phyloP scores from a whole-genome alignment of 2,888 invertebrate species.

The Mellilla xanthometata region DNA sequence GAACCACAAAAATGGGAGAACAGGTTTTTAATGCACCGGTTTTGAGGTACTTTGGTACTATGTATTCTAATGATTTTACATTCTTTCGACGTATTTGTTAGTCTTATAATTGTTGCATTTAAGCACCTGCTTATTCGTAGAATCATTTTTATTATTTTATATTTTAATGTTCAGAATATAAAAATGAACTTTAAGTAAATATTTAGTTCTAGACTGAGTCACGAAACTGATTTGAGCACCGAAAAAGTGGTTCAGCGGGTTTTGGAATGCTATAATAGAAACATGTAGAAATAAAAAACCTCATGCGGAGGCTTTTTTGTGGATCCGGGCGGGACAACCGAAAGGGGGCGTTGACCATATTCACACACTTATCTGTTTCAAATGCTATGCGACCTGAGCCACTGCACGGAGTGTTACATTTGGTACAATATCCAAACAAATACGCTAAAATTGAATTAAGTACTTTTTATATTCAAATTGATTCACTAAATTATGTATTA shows the following conservation, averaged over 20 bases:
- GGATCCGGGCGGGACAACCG: neutral
- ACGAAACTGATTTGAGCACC: neutral
- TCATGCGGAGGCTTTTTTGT: conserved; percentile 1
- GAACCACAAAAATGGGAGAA: conserved; percentile 43
- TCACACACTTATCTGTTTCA: neutral
- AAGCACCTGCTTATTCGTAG: too few species aligned
- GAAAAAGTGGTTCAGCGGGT: conserved; percentile 2
- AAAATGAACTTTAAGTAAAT: neutral
- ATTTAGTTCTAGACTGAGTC: neutral
- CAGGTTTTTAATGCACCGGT: conserved; percentile 48
- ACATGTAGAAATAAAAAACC: neutral
- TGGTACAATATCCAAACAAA: too few species aligned
- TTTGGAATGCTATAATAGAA: conserved; percentile 2
- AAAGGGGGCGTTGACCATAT: neutral
- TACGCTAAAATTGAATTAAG: too few species aligned
- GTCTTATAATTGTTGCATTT: too few species aligned
- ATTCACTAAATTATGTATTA: too few species aligned
- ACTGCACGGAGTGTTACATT: too few species aligned
- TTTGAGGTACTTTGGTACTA: conserved; percentile 15
- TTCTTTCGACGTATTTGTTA: conserved; percentile 12
- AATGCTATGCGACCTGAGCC: too few species aligned
- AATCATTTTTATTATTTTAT: too few species aligned
- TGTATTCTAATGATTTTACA: conserved; percentile 28
- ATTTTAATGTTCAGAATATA: neutral
- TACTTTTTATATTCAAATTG: too few species aligned